Percentiles rank a stretch among this genome's conserved stretches.
Evolutionary conservation across 2,113 vertebrate species (phyloP).

Genomic region (Shinisaurus crocodilurus): DNA sequence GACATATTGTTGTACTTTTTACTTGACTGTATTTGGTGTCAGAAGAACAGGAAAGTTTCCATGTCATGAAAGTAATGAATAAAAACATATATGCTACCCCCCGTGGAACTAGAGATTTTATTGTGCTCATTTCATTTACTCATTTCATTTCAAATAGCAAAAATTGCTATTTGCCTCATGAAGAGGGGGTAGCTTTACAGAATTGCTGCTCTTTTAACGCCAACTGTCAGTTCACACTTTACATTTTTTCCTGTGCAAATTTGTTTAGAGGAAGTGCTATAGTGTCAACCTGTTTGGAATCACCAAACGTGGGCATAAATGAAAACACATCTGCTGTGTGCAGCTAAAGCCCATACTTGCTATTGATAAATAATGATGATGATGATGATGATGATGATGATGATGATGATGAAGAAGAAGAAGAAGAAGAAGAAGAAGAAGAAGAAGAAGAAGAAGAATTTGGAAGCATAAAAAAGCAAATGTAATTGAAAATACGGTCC

Average conservation of each 20-base stretch:
- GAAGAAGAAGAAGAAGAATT: too few species aligned
- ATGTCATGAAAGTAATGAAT: neutral
- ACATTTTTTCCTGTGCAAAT: neutral
- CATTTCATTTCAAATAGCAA: conserved; percentile 12
- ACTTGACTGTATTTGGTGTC: neutral
- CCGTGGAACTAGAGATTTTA: neutral
- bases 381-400: too few species aligned
- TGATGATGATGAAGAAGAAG: too few species aligned
- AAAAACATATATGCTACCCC: neutral
- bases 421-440: too few species aligned
- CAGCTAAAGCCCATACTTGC: neutral
- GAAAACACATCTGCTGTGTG: conserved; percentile 14
- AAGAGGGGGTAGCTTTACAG: neutral
- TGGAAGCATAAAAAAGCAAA: neutral
- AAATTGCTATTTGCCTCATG: neutral
- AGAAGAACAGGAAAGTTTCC: neutral
- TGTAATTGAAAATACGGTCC: conserved; percentile 7
- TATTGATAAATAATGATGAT: neutral
- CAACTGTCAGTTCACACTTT: conserved; percentile 13
- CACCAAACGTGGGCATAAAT: conserved; percentile 10
- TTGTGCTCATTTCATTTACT: conserved; percentile 7
- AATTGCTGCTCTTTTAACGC: neutral
- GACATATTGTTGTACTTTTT: neutral
- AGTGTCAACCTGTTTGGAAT: neutral
- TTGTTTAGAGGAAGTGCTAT: neutral